Percentiles rank a stretch among this genome's conserved stretches.
Conservation (phyloP, 2,113 vertebrate genomes). For the Micromys minutus region DNA sequence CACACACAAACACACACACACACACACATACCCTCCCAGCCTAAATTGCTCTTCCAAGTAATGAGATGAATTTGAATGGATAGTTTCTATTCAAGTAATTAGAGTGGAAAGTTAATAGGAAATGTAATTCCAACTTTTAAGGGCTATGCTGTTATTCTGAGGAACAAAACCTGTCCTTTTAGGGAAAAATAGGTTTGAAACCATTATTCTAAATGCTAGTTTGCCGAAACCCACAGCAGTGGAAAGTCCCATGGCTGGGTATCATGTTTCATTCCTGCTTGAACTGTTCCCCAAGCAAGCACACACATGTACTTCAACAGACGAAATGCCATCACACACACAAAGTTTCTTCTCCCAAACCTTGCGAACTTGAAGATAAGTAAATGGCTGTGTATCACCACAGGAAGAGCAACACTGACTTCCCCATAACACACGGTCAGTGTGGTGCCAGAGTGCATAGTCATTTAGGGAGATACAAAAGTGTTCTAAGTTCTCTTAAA, state of each 20-base stretch:
- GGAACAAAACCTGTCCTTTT: neutral
- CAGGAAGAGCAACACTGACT: neutral
- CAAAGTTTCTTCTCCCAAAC: neutral
- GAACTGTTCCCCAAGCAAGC: neutral
- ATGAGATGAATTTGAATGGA: neutral
- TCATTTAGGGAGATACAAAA: neutral
- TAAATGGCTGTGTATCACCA: neutral
- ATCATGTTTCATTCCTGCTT: neutral
- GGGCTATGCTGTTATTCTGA: neutral
- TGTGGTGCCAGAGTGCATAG: too few relatives aligned
- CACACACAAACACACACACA: too few relatives aligned
- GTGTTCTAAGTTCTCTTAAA: neutral
- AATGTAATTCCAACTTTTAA: neutral
- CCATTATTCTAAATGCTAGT: neutral
- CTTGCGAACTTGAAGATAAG: neutral
- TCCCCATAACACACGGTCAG: neutral
- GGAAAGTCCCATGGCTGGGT: neutral
- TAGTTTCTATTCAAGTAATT: neutral
- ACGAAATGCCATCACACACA: too few relatives aligned
- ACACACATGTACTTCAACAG: accelerated
- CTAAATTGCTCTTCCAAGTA: neutral
- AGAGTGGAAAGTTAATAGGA: neutral
- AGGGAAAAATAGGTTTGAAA: neutral
- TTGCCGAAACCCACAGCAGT: neutral
- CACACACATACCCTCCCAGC: neutral